Conservation (phyloP, 64 coral and sea anemone species). For the Platygyra sinensis region DNA sequence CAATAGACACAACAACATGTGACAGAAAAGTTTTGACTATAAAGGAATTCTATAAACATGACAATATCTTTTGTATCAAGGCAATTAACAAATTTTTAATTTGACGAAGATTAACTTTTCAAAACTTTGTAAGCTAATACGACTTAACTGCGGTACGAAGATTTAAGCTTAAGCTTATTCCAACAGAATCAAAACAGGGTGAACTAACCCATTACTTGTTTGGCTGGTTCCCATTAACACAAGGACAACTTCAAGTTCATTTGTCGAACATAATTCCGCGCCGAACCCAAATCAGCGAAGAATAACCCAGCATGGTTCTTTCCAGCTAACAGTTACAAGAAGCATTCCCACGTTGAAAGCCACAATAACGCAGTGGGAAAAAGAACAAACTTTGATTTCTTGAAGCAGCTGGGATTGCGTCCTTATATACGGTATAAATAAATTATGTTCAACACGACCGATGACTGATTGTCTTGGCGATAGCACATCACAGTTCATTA, state of each 20-base stretch:
- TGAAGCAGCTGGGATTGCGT: neutral
- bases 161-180: neutral
- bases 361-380: neutral
- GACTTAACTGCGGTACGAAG: neutral
- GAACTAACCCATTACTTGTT: constrained; percentile 19
- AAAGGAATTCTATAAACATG: neutral
- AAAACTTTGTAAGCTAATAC: neutral
- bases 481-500: constrained; percentile 4
- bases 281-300: neutral
- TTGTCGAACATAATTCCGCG: neutral
- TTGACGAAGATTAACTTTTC: neutral
- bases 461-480: neutral
- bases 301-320: neutral
- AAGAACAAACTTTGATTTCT: neutral
- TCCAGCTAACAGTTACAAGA: neutral
- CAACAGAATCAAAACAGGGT: neutral
- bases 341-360: neutral
- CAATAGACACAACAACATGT: neutral
- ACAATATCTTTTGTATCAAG: constrained; percentile 7
- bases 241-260: neutral
- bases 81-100: neutral
- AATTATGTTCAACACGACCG: constrained; percentile 13
- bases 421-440: constrained; percentile 1
- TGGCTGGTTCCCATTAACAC: constrained; percentile 3
- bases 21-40: neutral